Evolutionary conservation across 2,888 invertebrate species (phyloP).

Genomic region (Acanthosepion pharaonis): DNA sequence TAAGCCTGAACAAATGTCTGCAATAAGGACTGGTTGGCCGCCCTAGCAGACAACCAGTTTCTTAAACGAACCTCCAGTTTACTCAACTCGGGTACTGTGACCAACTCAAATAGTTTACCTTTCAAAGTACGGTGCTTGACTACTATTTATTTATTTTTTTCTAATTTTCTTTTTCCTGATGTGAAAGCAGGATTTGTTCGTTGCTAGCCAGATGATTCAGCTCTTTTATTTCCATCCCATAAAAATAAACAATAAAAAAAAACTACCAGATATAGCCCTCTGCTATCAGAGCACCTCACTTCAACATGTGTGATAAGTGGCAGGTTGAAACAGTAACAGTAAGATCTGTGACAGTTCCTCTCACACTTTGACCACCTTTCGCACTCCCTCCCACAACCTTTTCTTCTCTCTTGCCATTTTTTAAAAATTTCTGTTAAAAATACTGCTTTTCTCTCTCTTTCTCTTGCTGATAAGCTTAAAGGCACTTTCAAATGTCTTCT

Average conservation of each 20-base stretch:
- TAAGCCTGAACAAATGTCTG: too few species aligned
- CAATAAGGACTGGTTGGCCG: too few species aligned
- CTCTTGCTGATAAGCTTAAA: neutral
- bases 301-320: neutral
- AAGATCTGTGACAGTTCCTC: neutral
- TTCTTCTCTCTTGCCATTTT: neutral
- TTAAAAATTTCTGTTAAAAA: neutral
- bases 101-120: neutral
- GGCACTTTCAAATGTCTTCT: neutral
- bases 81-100: neutral
- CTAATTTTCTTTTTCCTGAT: neutral
- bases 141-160: neutral
- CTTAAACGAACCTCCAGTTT: neutral
- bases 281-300: too few species aligned
- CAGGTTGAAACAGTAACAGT: neutral
- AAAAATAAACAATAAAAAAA: too few species aligned
- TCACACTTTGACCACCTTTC: neutral
- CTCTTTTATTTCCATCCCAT: too few species aligned
- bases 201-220: neutral
- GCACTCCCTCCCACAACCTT: neutral
- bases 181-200: neutral
- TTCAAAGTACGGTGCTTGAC: neutral
- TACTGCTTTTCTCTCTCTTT: conserved; percentile 25
- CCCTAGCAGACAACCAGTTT: too few species aligned
- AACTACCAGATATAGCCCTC: too few species aligned